These are phyloP conservation scores for Phenganax stokvisi DNA, from an alignment of 92 coral and sea anemone genomes.

Conservation along the genomic window DNA sequence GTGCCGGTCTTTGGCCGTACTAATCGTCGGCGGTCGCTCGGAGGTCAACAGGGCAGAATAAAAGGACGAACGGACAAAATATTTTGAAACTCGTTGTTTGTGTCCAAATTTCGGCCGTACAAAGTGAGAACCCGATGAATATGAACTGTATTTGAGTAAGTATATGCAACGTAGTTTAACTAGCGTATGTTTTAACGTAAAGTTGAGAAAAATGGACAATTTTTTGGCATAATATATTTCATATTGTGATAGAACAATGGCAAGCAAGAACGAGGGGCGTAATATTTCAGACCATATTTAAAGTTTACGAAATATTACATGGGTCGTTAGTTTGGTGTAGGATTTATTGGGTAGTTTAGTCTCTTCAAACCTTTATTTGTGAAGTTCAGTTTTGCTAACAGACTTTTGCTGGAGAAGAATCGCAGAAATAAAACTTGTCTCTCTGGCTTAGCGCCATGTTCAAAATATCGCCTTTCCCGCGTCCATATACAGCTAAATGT, in stretches of 20 bases:
- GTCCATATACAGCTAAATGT: no score
- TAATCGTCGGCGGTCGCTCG: neutral
- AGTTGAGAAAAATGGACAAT: neutral
- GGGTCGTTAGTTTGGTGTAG: neutral
- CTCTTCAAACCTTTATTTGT: neutral
- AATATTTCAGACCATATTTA: constrained; percentile 2
- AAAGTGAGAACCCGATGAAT: no score
- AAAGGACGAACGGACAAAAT: constrained; percentile 18
- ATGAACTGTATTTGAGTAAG: neutral
- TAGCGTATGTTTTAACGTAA: neutral
- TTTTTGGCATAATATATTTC: neutral
- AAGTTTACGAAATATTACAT: neutral
- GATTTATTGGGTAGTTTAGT: neutral
- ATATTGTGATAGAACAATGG: constrained; percentile 19
- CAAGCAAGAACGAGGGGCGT: neutral
- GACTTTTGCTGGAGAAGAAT: no score
- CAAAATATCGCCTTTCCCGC: no score
- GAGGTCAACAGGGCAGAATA: constrained; percentile 9
- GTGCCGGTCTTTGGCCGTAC: constrained; percentile 1
- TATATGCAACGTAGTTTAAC: neutral
- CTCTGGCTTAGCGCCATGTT: no score
- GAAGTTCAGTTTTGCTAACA: no score
- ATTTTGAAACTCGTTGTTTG: constrained; percentile 9
- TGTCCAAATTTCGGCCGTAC: neutral
- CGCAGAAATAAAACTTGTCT: no score